Evolutionary conservation across 2,113 vertebrate species (phyloP), one percentile per base, ranked within the genome.

Genomic region (Butorides virescens): DNA sequence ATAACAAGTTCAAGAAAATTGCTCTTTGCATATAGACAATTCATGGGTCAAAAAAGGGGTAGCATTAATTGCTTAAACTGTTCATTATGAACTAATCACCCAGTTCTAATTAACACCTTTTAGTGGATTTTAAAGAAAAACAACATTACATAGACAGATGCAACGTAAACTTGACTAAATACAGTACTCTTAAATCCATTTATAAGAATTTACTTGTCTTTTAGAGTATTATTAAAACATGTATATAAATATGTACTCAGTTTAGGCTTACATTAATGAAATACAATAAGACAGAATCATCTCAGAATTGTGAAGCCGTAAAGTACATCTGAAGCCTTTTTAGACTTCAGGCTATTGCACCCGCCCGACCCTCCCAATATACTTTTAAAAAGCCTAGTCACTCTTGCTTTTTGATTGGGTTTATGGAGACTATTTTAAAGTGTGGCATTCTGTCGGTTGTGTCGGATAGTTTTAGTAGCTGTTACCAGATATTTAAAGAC

Each of bases 51-150:
- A 30, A 88, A 92, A 87, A 82, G 29, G 73, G 49, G 73, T 68
- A 75, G 46, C 80, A 90, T 91, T 92, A 95, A 95, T 91, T 92
- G 77, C 80, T 79, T 93, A 89, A 95, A 90, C 89, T 91, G 76
- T 96, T 97, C 94, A 95, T 95, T 97, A 94, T 81, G 77, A 92
- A 70, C 86, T 92, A 93, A 95, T 96, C 66, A 66, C 49, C 53
- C 56, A 58, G 83, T 85, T 96, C 70, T 93, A 95, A 93, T 93
- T 95, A 94, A 94, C 95, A 97, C 91, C 92, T 95, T 97, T 96
- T 93, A 91, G 94, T 85, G 65, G 39, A 78, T 89, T 95, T 93
- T 95, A 76, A 85, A 88, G 84, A 92, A 95, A 95, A 97, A 62
- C 53, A 91, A 63, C 37, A 75, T 92, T 93, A 63, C 44, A 61